Conservation (phyloP, 2,113 vertebrate genomes). For the Gnathonemus echidnorhynchus region DNA sequence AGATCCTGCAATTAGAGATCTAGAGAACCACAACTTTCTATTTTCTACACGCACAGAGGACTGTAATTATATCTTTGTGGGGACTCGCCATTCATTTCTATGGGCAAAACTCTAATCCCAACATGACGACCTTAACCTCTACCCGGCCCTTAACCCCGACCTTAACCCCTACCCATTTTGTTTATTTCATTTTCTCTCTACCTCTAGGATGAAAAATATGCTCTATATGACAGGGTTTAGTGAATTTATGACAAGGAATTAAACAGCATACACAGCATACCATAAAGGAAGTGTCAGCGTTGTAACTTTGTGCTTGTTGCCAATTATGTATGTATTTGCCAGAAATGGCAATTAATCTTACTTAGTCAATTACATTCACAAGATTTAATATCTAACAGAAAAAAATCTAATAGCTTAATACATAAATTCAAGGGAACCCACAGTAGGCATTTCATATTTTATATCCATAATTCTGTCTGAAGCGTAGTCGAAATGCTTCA, state of each 20-base stretch:
- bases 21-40: background rate
- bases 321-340: background rate
- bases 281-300: background rate
- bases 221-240: background rate
- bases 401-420: conserved; percentile 1
- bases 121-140: too few relatives aligned
- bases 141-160: too few relatives aligned
- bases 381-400: conserved; percentile 9
- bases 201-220: background rate
- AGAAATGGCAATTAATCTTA: background rate
- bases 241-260: background rate
- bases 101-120: too few relatives aligned
- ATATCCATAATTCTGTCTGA: conserved; percentile 9
- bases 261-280: background rate
- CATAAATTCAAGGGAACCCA: conserved; percentile 5
- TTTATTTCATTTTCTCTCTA: background rate
- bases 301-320: background rate
- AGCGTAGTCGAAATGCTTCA: background rate
- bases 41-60: too few relatives aligned
- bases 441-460: background rate
- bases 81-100: too few relatives aligned
- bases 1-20: background rate
- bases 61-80: too few relatives aligned
- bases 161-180: background rate
- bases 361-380: background rate